phyloP scores from a whole-genome alignment of 2,797 vertebrate genomes.

The Ataeniobius toweri region DNA sequence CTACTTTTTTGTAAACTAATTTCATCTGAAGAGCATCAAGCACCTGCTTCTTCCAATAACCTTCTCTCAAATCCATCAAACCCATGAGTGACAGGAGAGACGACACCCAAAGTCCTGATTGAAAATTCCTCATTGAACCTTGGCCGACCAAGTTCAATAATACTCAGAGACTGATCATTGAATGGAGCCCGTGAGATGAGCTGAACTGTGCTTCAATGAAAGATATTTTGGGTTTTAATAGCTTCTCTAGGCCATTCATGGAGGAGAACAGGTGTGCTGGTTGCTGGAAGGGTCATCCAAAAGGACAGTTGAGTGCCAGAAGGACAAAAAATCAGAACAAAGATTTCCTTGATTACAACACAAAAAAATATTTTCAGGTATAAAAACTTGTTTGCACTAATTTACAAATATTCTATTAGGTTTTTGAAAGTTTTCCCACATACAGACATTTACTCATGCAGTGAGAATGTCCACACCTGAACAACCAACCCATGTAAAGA shows the following conservation, averaged over 20 bases:
- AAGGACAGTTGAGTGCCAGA: slow-evolving; percentile 34
- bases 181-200: slow-evolving; percentile 44
- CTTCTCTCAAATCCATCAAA: slow-evolving; percentile 49
- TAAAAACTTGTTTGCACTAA: neutral
- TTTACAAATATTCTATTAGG: neutral
- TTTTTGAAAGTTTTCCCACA: no score
- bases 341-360: neutral
- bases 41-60: slow-evolving; percentile 38
- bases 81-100: slow-evolving; percentile 31
- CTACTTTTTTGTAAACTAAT: slow-evolving; percentile 23
- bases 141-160: slow-evolving; percentile 28
- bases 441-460: no score
- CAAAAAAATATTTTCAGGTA: neutral
- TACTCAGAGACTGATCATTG: slow-evolving; percentile 15
- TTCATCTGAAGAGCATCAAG: slow-evolving; percentile 19
- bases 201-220: slow-evolving; percentile 44
- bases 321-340: slow-evolving; percentile 26
- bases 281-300: slow-evolving; percentile 32
- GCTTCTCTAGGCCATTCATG: slow-evolving; percentile 52
- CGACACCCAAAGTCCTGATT: slow-evolving; percentile 54
- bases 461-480: neutral
- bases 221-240: slow-evolving; percentile 67
- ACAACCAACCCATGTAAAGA: neutral
- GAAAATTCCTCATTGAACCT: slow-evolving; percentile 57
- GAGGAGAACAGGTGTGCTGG: slow-evolving; percentile 59